Conservation (phyloP, 2,888 invertebrate genomes). For the Ophraella communa region DNA sequence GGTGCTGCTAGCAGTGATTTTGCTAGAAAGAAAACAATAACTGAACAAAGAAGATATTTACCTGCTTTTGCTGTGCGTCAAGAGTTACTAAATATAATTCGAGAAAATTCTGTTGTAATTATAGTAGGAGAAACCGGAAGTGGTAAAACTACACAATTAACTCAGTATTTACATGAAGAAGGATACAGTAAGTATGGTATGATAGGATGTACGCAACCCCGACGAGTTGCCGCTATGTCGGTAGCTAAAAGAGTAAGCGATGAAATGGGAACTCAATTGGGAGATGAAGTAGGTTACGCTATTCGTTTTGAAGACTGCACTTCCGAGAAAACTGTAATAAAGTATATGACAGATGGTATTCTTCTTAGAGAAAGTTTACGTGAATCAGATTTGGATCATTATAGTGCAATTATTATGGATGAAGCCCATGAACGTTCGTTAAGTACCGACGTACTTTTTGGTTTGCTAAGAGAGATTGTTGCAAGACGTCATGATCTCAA, state of each 20-base stretch:
- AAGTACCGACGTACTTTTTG: slow-evolving; percentile 98
- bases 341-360: slow-evolving; percentile 99
- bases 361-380: slow-evolving; percentile 92
- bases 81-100: slow-evolving; percentile 87
- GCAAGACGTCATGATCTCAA: slow-evolving; percentile 89
- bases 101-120: slow-evolving; percentile 93
- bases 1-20: slow-evolving; percentile 78
- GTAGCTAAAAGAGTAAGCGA: slow-evolving; percentile 99
- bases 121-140: slow-evolving; percentile 96
- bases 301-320: slow-evolving; percentile 99
- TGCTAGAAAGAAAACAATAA: slow-evolving; percentile 82
- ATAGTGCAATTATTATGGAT: slow-evolving; percentile 99
- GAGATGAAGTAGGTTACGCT: slow-evolving; percentile 93
- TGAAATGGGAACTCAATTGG: slow-evolving; percentile 91
- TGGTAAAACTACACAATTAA: slow-evolving; percentile 97
- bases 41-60: slow-evolving; percentile 87
- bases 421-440: slow-evolving; percentile 99
- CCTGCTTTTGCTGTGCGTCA: slow-evolving; percentile 96
- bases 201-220: slow-evolving; percentile 97
- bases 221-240: slow-evolving; percentile 98
- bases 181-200: slow-evolving; percentile 87
- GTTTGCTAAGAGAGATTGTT: slow-evolving; percentile 89
- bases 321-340: slow-evolving; percentile 89
- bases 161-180: slow-evolving; percentile 97
- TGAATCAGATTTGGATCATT: slow-evolving; percentile 95